Evolutionary conservation across 1,140 invertebrate genomes (phyloP), one percentile per base, ranked within the genome.

Genomic region (Drosophila truncata): DNA sequence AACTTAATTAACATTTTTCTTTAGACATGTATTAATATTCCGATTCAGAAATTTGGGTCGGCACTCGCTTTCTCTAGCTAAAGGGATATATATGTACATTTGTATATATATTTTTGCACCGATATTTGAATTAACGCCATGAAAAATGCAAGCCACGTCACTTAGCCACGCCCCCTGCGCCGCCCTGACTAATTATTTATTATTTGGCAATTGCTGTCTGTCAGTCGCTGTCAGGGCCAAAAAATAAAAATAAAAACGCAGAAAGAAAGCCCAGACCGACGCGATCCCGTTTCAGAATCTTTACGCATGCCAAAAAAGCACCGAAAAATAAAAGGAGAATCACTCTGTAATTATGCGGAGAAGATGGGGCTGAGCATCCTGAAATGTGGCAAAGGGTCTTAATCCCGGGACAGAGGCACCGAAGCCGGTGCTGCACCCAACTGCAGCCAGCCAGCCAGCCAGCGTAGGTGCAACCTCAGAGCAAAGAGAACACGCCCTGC

Each of bases 151-250:
- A 37, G 79, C 55, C 83, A 87, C 70, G 76, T 82, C 80, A 83
- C 60, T 62, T 79, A 64, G 77, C 60, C 86, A 85, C 85, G 85
- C 85, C 85, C 64, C 50, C 35, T 54, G 41, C n/a, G 52, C 58
- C 75, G 54, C 77, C 59, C 84, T 44, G 65, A 80, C 85, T 90
- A 90, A 90, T 90, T 90, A 90, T 90, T 90, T 90, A 90, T 90
- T 90, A 90, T 90, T 90, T 90, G 85, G 85, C 86, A 90, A 90
- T 90, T 90, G 85, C 84, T 90, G 85, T 90, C 85, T 90, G 85
- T 90, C 85, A 90, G 85, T 65, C 85, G 85, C 85, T 88, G 85
- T 88, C 85, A 88, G 75, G 60, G n/a, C 14, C 16, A 31, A 50
- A 31, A 54, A 31, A 54, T 10, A 44, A 42, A 18, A 27, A 44